Base-by-base conservation (phyloP, 1,140 invertebrate genomes). In the Portunus trituberculatus region DNA sequence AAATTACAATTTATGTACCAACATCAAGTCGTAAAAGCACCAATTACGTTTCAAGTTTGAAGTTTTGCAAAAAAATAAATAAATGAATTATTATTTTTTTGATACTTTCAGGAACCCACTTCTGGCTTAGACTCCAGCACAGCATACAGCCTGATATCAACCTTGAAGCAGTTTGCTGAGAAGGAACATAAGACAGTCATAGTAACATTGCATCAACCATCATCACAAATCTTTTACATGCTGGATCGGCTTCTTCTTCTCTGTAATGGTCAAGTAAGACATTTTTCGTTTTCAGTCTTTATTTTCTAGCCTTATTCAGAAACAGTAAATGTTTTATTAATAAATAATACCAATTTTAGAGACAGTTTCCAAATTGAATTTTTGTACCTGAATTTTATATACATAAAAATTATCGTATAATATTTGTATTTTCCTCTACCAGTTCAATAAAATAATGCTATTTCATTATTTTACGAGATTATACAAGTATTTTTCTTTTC, bases 191-290 rank as follows among this genome's bases (percentile, higher is more conserved):
- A 98, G 97, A 98, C 98, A 3, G 98, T 99, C 48, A 98, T 99
- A 59, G 97, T 98, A 31, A 98, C 98, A 32, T 98, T 99, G 16
- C 98, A 99, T 97, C 98, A 99, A 97, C 98, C 98, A 0, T 98
- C 98, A 59, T 99, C 98, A 87, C 98, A 98, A 97, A 98, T 99
- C 97, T 99, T 99, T 97, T 98, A 98, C 97, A 98, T 98, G 97
- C 98, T 99, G 96, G 98, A 98, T 97, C 98, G 98, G 96, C 97
- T 99, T 87, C 97, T 99, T n/a, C 97, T 99, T 32, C 97, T 99
- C 20, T 98, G 98, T 96, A 98, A 98, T 95, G 98, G 98, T 82
- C 97, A 98, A 96, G 97, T 97, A 96, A 96, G 96, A 96, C 39
- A 28, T 84, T 2, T 0, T 76, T 76, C 20, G 25, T n/a, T 76